Percentiles rank a stretch among this genome's conserved stretches.
Evolutionary conservation across 1,140 invertebrate species (phyloP).

Genomic region (Lepidurus arcticus): DNA sequence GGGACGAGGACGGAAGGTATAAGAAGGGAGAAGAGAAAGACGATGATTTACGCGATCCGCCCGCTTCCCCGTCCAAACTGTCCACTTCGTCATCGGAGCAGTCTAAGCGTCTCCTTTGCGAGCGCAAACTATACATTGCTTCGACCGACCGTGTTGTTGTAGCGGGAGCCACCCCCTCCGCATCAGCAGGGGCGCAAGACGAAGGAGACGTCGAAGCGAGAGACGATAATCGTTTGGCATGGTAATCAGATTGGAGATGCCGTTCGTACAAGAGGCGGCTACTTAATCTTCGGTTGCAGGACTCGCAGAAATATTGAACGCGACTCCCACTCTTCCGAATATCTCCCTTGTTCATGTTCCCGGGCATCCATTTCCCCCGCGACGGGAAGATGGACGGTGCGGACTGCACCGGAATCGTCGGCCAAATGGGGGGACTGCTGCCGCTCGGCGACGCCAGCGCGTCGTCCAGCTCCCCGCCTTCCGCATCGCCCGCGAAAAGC

Average conservation of each 20-base stretch:
- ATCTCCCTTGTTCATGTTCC: conserved; percentile 19
- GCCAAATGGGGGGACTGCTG: conserved; percentile 36
- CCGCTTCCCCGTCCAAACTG: background rate
- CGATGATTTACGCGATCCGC: background rate
- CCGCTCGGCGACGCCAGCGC: background rate
- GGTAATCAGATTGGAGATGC: conserved; percentile 64
- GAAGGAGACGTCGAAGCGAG: background rate
- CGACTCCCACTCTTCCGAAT: conserved; percentile 47
- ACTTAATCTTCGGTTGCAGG: conserved; percentile 66
- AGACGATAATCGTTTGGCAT: conserved; percentile 55
- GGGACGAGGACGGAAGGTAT: background rate
- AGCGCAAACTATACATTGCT: background rate
- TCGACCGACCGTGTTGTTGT: background rate
- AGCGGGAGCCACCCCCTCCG: conserved; percentile 22
- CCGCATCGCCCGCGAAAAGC: background rate
- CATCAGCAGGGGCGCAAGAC: background rate
- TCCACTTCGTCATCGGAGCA: background rate
- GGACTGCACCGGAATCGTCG: conserved; percentile 37
- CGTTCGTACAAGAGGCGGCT: conserved; percentile 65
- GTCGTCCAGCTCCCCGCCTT: background rate
- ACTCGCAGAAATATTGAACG: conserved; percentile 67
- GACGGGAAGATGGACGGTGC: conserved; percentile 56
- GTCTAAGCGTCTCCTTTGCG: background rate
- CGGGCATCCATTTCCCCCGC: conserved; percentile 69
- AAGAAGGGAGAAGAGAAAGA: no score